phyloP scores from a whole-genome alignment of 1,140 invertebrate species.

The Polypedilum vanderplanki region DNA sequence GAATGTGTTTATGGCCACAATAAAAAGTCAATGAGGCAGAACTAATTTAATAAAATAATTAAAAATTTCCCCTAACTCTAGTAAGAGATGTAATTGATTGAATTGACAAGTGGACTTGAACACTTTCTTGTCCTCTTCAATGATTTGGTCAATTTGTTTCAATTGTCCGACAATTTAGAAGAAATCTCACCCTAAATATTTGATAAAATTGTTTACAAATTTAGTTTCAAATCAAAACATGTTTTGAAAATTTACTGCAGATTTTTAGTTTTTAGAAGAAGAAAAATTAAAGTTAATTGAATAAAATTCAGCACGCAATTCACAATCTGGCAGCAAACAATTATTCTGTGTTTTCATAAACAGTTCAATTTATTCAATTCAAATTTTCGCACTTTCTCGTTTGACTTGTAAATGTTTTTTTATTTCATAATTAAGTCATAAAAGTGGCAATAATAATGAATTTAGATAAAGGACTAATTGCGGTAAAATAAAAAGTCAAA shows the following conservation, averaged over 20 bases:
- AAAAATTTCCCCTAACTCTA: not conserved
- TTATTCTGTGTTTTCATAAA: not conserved
- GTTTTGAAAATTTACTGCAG: not conserved
- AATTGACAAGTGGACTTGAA: conserved; percentile 2
- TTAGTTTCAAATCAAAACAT: not conserved
- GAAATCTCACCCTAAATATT: not conserved
- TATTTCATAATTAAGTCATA: conserved; percentile 15
- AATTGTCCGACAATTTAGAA: conserved; percentile 5
- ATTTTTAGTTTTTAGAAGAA: too few species aligned
- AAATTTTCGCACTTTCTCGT: conserved; percentile 2
- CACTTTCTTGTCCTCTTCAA: not conserved
- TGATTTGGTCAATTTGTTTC: conserved; percentile 18
- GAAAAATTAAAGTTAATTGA: too few species aligned
- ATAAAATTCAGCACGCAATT: too few species aligned
- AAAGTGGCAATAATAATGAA: conserved; percentile 6
- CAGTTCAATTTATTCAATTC: not conserved
- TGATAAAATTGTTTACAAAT: not conserved
- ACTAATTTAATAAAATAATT: conserved; percentile 29
- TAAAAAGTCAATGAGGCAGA: conserved; percentile 1
- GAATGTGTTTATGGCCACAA: not conserved
- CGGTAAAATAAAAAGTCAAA: not conserved
- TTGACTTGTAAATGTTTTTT: not conserved
- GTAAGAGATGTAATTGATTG: not conserved
- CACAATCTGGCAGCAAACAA: not conserved
- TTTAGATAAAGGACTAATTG: conserved; percentile 19